A percentile compares a stretch with the other conserved stretches of the same genome.
These are phyloP conservation scores for Drosophila greeni DNA, from an alignment of 2,888 invertebrate genomes.

Conservation along the genomic window DNA sequence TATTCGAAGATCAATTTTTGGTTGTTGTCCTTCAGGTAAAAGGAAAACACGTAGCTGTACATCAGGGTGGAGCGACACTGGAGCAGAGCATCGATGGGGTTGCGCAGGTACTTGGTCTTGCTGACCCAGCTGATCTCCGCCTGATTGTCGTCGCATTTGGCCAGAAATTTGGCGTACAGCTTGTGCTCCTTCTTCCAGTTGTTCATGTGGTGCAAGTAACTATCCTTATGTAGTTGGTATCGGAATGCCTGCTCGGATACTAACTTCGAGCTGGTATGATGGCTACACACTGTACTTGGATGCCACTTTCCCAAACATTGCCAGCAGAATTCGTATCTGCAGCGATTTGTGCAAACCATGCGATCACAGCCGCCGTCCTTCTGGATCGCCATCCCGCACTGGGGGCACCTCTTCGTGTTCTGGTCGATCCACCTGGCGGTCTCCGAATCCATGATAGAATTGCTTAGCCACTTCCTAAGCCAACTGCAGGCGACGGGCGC, in stretches of 20 bases:
- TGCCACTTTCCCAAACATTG: conserved; percentile 85
- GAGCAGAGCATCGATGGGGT: conserved; percentile 97
- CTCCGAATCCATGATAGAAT: conserved; percentile 99
- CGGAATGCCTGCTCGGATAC: too few relatives aligned
- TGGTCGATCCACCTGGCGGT: conserved; percentile 99
- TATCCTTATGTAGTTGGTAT: conserved; percentile 98
- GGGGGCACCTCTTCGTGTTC: conserved; percentile 99
- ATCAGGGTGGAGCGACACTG: conserved; percentile 98
- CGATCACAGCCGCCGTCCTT: conserved; percentile 99
- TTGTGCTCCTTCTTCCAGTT: conserved; percentile 97
- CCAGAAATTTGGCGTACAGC: conserved; percentile 93
- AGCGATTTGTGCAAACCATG: conserved; percentile 98
- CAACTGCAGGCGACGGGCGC: conserved; percentile 97
- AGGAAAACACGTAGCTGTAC: conserved; percentile 99
- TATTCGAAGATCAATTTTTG: conserved; percentile 99
- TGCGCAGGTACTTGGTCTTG: conserved; percentile 99
- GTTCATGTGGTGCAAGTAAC: conserved; percentile 99
- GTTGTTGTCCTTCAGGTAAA: conserved; percentile 97
- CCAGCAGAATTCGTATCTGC: conserved; percentile 99
- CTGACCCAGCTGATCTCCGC: conserved; percentile 99
- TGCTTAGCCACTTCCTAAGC: conserved; percentile 97
- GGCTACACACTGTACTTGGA: too few relatives aligned
- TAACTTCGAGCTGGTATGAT: too few relatives aligned
- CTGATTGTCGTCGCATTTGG: conserved; percentile 99
- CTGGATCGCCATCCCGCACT: conserved; percentile 96